Evolutionary conservation across 2,888 invertebrate species (phyloP).

Genomic region (Cephus spinipes): DNA sequence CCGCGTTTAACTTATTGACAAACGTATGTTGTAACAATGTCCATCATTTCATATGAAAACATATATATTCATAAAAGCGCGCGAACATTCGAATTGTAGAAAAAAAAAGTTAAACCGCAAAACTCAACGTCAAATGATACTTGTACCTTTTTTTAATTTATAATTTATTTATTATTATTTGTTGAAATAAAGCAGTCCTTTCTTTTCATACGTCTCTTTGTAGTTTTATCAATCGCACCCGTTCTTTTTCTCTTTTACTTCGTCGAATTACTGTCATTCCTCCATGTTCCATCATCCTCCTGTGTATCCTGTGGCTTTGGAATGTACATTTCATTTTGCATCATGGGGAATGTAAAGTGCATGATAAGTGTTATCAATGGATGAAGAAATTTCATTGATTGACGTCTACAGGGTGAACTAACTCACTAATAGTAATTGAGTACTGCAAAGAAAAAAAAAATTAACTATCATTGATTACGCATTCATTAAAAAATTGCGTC

Average conservation of each 20-base stretch:
- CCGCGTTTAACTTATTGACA: neutral
- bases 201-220: constrained; percentile 21
- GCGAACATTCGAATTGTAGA: neutral
- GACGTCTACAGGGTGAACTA: neutral
- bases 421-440: constrained; percentile 7
- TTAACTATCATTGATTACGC: neutral
- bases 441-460: neutral
- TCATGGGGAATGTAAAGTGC: neutral
- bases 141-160: constrained; percentile 17
- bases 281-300: neutral
- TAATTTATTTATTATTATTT: constrained; percentile 21
- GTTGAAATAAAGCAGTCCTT: constrained; percentile 16
- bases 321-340: neutral
- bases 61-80: neutral
- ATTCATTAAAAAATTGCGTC: neutral
- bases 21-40: neutral
- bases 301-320: neutral
- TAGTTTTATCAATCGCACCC: constrained; percentile 18
- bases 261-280: neutral
- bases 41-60: no score
- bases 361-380: neutral
- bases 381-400: neutral
- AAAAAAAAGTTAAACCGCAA: neutral
- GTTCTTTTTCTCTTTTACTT: constrained; percentile 17
- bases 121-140: neutral